Base-by-base conservation (phyloP, 1,140 invertebrate genomes). In the Drosophila micromelanica region DNA sequence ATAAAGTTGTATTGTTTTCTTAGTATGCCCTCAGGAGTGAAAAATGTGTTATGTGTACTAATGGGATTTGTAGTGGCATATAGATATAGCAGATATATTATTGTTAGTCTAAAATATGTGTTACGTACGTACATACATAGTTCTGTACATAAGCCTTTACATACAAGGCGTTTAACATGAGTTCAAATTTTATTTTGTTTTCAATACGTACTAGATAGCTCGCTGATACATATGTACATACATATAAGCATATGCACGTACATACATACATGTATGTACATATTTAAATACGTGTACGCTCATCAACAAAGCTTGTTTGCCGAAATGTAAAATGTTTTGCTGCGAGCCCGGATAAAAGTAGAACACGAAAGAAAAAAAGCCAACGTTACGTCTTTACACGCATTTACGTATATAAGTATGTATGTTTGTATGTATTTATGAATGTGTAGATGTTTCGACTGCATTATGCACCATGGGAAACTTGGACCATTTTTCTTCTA, bases 351-450 rank as follows among this genome's bases (percentile, higher is more conserved):
- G 30, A 40, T 40, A 20, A 48, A 65, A 67, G 27, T 30, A 37
- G 43, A 48, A 67, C 52, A 32, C 42, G 54, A 13, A 48, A 46
- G 54, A 56, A 46, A 57, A 57, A 57, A 27, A 27, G 27, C 48
- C 42, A 67, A 38, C 23, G 63, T 57, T 57, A 48, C 46, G 55
- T 67, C 23, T 54, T 63, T 49, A 42, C 17, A 56, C 40, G 45
- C 27, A 60, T 59, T 32, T 27, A 46, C 8, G 12, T 9, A 20
- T 23, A 23, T 8, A 23, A 12, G 42, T 54, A n/a, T 45, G 5
- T 35, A 5, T 7, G 27, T 27, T 0, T 27, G 23, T 4, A 27
- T 27, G 1, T 27, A 27, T 27, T 3, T 6, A 27, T 27, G 27
- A 0, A 27, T 27, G 5, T 27, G 0, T 27, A 9, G 45, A 13